phyloP scores from a whole-genome alignment of 2,113 vertebrate species.

The Crotalus horridus region DNA sequence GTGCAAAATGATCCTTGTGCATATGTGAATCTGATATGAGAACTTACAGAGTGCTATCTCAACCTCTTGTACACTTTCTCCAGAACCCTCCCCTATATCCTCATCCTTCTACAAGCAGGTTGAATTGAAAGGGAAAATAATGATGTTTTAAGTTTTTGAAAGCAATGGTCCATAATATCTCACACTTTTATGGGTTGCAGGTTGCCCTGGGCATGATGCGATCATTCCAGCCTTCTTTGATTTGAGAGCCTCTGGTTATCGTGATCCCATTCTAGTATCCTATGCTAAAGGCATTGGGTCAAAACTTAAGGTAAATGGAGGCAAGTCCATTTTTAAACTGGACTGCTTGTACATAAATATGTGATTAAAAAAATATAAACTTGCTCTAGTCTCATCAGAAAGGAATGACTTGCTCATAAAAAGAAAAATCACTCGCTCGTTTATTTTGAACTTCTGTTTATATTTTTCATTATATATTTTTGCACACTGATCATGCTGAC shows the following conservation, averaged over 20 bases:
- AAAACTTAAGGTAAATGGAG: conserved; percentile 79
- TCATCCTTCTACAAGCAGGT: not conserved
- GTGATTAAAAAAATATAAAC: not conserved
- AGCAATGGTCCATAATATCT: not conserved
- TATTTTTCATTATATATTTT: not conserved
- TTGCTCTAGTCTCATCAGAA: not conserved
- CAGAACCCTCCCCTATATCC: not conserved
- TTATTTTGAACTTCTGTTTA: not conserved
- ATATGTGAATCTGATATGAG: not conserved
- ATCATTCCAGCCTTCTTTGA: conserved; percentile 80
- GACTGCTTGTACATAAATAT: not conserved
- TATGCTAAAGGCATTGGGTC: conserved; percentile 82
- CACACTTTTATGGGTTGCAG: conserved; percentile 53
- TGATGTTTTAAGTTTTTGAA: not conserved
- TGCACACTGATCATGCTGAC: not conserved
- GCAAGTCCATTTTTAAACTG: not conserved
- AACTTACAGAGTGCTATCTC: not conserved
- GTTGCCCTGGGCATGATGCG: conserved; percentile 71
- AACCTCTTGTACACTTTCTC: not conserved
- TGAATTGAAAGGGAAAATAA: not conserved
- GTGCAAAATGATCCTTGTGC: not conserved
- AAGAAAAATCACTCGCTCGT: not conserved
- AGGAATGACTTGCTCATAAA: not conserved
- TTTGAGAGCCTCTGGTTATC: conserved; percentile 79
- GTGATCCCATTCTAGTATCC: conserved; percentile 82